Conservation (phyloP, 2,888 invertebrate genomes). For the Eupithecia pulchellata region DNA sequence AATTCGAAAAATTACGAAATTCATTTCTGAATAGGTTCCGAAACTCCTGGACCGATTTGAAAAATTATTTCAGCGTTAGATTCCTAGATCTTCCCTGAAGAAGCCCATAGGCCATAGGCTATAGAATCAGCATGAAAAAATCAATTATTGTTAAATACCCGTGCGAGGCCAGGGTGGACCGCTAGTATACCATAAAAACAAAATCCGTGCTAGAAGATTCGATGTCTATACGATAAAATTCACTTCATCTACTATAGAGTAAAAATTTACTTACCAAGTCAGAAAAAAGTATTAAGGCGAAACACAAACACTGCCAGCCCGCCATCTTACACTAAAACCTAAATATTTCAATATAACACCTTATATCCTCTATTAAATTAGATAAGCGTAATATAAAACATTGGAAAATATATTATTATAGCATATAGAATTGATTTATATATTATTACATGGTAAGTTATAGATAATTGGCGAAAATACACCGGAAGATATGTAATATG, state of each 20-base stretch:
- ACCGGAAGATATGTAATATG: not conserved
- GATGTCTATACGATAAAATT: not conserved
- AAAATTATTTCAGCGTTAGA: too few species aligned
- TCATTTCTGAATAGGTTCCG: too few species aligned
- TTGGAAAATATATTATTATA: conserved; percentile 14
- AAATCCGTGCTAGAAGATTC: too few species aligned
- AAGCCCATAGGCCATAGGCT: too few species aligned
- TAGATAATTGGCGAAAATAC: conserved; percentile 27
- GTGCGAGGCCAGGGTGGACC: too few species aligned
- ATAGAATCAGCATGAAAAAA: too few species aligned
- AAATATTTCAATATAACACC: not conserved
- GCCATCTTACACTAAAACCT: conserved; percentile 21
- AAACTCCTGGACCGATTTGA: too few species aligned
- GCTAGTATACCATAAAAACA: too few species aligned
- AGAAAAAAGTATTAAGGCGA: conserved; percentile 15
- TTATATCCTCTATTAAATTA: conserved; percentile 14
- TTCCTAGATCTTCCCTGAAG: too few species aligned
- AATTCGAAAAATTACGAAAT: too few species aligned
- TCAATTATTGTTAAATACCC: too few species aligned
- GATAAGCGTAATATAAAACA: conserved; percentile 18
- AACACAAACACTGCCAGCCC: conserved; percentile 18
- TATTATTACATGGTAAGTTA: conserved; percentile 24
- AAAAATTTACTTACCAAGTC: conserved; percentile 19
- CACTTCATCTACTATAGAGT: not conserved
- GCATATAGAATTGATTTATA: conserved; percentile 28